phyloP scores from a whole-genome alignment of 2,113 vertebrate genomes.

The Saccopteryx bilineata region DNA sequence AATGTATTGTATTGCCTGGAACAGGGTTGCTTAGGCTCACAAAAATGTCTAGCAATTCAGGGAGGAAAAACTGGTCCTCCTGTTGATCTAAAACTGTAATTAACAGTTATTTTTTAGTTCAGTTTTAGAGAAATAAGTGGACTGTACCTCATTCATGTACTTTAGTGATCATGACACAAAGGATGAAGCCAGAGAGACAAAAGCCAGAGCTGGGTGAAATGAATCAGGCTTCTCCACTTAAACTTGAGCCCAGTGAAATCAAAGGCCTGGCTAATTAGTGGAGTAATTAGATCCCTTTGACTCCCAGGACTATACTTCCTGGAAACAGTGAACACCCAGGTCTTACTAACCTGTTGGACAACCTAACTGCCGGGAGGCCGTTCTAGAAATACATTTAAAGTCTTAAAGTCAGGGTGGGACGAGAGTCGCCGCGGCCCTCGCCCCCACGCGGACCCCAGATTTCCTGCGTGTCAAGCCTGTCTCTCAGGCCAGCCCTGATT shows the following conservation, averaged over 20 bases:
- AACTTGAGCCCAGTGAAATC: neutral
- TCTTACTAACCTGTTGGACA: neutral
- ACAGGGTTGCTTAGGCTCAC: neutral
- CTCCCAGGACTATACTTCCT: neutral
- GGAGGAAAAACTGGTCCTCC: neutral
- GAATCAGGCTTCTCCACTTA: neutral
- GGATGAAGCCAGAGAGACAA: neutral
- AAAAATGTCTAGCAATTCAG: neutral
- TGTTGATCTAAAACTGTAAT: neutral
- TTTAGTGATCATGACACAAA: neutral
- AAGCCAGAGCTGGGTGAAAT: neutral
- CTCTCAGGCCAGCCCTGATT: neutral
- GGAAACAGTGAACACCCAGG: neutral
- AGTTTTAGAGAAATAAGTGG: neutral
- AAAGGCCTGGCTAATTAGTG: neutral
- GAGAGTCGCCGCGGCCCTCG: too few species aligned
- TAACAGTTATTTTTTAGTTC: neutral
- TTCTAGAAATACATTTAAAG: neutral
- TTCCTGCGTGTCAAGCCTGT: fast-evolving
- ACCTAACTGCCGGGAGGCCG: fast-evolving
- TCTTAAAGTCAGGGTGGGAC: neutral
- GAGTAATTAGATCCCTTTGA: neutral
- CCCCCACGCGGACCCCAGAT: neutral
- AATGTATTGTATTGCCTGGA: neutral
- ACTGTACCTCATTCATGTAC: neutral